These are phyloP conservation scores for Cephalotes varians DNA, from an alignment of 2,888 invertebrate species.

Conservation along the genomic window DNA sequence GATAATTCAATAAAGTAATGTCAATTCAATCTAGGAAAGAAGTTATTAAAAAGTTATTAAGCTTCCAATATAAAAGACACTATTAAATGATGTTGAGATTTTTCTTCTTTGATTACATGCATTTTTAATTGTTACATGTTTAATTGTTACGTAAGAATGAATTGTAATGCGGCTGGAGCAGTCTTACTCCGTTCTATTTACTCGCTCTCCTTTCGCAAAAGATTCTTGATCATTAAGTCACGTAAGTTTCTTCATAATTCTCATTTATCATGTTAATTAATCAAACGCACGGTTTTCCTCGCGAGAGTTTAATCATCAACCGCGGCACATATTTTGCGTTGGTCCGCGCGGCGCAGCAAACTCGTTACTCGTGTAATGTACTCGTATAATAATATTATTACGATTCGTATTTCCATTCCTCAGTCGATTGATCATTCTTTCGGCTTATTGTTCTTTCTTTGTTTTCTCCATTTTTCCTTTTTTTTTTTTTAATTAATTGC, in stretches of 20 bases:
- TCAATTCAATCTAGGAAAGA: neutral
- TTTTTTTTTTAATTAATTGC: constrained; percentile 67
- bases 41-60: no score
- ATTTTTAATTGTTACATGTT: constrained; percentile 7
- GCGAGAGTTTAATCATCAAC: constrained; percentile 43
- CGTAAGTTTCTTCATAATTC: constrained; percentile 35
- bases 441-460: constrained; percentile 60
- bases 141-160: neutral
- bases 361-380: constrained; percentile 61
- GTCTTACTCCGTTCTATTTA: neutral
- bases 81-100: neutral
- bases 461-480: constrained; percentile 45
- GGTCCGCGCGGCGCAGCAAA: constrained; percentile 71
- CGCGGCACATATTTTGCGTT: constrained; percentile 68
- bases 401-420: constrained; percentile 72
- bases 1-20: neutral
- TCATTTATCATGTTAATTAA: constrained; percentile 47
- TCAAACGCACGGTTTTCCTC: constrained; percentile 41
- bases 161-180: constrained; percentile 10
- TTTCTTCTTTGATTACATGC: neutral
- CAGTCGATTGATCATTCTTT: constrained; percentile 62
- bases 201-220: neutral
- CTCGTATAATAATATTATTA: constrained; percentile 64
- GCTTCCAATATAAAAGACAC: neutral
- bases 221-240: neutral